A percentile compares a stretch with the other conserved stretches of the same genome.
These are phyloP conservation scores for Cephalopterus ornatus DNA, from an alignment of 2,113 vertebrate species.

Conservation along the genomic window DNA sequence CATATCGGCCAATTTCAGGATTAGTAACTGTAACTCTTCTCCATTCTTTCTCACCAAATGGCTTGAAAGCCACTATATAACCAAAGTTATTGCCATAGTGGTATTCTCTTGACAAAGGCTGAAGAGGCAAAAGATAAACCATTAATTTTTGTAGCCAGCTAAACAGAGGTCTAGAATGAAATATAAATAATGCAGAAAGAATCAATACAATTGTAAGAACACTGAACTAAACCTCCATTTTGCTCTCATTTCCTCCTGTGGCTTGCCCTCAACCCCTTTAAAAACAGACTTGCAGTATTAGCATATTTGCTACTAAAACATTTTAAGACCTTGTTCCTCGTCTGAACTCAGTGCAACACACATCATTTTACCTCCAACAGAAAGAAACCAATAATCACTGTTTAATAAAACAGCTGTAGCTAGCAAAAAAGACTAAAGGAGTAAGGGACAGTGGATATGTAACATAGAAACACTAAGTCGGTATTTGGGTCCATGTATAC, in stretches of 20 bases:
- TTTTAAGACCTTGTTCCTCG: neutral
- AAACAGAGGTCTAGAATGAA: neutral
- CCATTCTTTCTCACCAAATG: slow-evolving; percentile 81
- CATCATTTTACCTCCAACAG: neutral
- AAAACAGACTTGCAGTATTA: neutral
- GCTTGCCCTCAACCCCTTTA: neutral
- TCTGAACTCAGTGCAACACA: neutral
- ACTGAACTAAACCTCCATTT: neutral
- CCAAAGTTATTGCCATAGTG: slow-evolving; percentile 93
- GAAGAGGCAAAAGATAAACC: neutral
- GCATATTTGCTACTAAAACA: neutral
- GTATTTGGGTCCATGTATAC: neutral
- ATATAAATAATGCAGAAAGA: neutral
- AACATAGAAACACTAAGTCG: neutral
- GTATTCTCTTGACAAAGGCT: slow-evolving; percentile 94
- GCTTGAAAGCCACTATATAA: slow-evolving; percentile 93
- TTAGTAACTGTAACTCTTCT: slow-evolving; percentile 87
- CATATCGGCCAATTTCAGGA: slow-evolving; percentile 83
- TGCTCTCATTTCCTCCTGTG: neutral
- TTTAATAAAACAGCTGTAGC: neutral
- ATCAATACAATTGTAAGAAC: neutral
- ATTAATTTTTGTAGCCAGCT: neutral
- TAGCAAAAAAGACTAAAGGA: neutral
- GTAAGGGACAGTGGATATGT: neutral
- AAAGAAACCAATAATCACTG: neutral